Percentiles rank a stretch among this genome's conserved stretches.
phyloP scores from a whole-genome alignment of 1,140 invertebrate species.

The Panonychus citri region DNA sequence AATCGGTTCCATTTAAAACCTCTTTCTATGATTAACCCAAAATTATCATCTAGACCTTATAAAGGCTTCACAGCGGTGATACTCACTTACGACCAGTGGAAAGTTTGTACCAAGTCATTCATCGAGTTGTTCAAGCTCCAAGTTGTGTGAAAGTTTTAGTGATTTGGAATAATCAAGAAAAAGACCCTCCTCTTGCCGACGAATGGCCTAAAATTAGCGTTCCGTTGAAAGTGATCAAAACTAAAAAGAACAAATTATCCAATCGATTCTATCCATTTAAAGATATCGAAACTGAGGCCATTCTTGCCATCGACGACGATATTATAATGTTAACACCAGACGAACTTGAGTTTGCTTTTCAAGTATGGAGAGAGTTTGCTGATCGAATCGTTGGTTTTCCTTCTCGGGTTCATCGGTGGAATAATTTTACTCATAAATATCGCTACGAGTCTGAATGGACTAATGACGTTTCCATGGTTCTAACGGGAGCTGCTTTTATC shows the following conservation, averaged over 20 bases:
- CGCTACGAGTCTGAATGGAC: constrained; percentile 86
- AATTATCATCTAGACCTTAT: not conserved
- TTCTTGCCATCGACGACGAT: constrained; percentile 75
- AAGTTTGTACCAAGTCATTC: constrained; percentile 58
- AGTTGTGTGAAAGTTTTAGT: constrained; percentile 65
- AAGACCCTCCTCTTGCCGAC: constrained; percentile 36
- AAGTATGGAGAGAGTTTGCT: constrained; percentile 80
- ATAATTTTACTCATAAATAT: constrained; percentile 55
- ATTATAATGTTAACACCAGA: constrained; percentile 80
- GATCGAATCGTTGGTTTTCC: constrained; percentile 78
- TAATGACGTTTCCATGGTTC: constrained; percentile 73
- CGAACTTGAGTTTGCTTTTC: constrained; percentile 65
- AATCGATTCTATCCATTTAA: constrained; percentile 72
- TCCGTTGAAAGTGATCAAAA: constrained; percentile 68
- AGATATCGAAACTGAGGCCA: constrained; percentile 77
- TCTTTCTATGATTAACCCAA: constrained; percentile 4
- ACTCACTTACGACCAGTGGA: constrained; percentile 67
- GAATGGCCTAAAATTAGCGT: constrained; percentile 39
- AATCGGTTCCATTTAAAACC: not conserved
- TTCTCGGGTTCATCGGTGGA: constrained; percentile 65
- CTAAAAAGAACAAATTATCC: constrained; percentile 70
- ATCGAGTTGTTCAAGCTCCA: constrained; percentile 51
- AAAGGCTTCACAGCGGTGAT: constrained; percentile 79
- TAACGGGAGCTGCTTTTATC: constrained; percentile 73
- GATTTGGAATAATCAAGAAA: constrained; percentile 73